phyloP scores from a whole-genome alignment of 2,113 vertebrate genomes.

The Lepisosteus oculatus region DNA sequence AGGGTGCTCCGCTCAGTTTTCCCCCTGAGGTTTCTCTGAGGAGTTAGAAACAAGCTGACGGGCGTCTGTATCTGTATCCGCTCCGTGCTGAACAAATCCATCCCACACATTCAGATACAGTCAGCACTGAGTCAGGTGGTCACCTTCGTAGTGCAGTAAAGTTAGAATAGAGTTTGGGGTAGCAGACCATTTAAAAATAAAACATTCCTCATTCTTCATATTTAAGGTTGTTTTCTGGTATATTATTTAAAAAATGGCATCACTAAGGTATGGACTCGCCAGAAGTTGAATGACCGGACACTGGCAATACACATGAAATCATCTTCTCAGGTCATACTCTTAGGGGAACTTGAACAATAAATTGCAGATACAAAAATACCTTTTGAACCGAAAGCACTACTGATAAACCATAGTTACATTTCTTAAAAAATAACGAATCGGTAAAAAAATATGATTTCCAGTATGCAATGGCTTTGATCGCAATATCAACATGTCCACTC shows the following conservation, averaged over 20 bases:
- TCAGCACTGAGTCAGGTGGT: too few species aligned
- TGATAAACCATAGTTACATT: constrained; percentile 1
- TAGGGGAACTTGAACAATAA: constrained; percentile 11
- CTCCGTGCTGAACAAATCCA: too few species aligned
- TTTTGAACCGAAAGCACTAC: constrained; percentile 13
- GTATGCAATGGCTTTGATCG: constrained; percentile 23
- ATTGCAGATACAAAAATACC: constrained; percentile 5
- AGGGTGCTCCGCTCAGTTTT: too few species aligned
- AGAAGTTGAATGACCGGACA: constrained; percentile 5
- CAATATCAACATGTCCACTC: background rate
- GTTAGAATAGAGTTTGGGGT: constrained; percentile 5
- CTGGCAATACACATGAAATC: constrained; percentile 2
- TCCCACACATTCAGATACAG: too few species aligned
- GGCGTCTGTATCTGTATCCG: too few species aligned
- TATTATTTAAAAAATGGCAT: too few species aligned
- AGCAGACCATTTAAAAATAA: background rate
- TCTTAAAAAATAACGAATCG: constrained; percentile 4
- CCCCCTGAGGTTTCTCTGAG: too few species aligned
- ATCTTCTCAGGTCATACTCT: background rate
- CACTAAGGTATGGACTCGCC: background rate
- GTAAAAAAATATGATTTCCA: constrained; percentile 12
- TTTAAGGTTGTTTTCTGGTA: too few species aligned
- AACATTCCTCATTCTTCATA: background rate
- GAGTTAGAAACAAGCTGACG: too few species aligned
- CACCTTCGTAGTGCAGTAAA: background rate